Evolutionary conservation across 2,888 invertebrate genomes (phyloP).

Genomic region (Phaonia tiefii): DNA sequence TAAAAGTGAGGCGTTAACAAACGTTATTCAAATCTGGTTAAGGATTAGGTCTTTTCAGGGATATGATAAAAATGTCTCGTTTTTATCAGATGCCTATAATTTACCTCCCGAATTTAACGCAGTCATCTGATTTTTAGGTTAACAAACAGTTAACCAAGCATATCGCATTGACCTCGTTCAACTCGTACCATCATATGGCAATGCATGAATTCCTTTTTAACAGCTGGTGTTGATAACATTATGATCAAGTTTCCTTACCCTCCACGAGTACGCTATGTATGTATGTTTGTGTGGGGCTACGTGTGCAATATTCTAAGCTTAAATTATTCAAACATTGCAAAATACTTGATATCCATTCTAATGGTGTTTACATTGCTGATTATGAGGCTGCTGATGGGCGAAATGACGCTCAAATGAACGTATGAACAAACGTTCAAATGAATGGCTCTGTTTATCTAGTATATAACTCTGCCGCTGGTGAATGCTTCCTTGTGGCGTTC

Average conservation of each 20-base stretch:
- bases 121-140: no score
- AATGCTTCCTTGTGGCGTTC: not conserved
- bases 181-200: no score
- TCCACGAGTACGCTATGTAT: not conserved
- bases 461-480: slow-evolving; percentile 13
- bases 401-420: slow-evolving; percentile 2
- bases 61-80: no score
- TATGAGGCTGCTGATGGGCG: slow-evolving; percentile 39
- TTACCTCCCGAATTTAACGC: no score
- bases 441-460: slow-evolving; percentile 24
- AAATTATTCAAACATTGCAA: slow-evolving; percentile 65
- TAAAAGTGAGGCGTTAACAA: no score
- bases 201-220: slow-evolving; percentile 10
- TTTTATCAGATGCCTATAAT: no score
- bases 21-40: no score
- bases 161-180: no score
- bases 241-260: slow-evolving; percentile 1
- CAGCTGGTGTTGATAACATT: slow-evolving; percentile 47
- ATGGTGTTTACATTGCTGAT: slow-evolving; percentile 68
- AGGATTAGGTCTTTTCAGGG: no score
- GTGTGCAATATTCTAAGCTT: slow-evolving; percentile 42
- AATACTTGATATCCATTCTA: slow-evolving; percentile 63
- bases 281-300: slow-evolving; percentile 1
- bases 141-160: no score
- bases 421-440: slow-evolving; percentile 5